Conservation (phyloP, 2,113 vertebrate species). For the Zeus faber region DNA sequence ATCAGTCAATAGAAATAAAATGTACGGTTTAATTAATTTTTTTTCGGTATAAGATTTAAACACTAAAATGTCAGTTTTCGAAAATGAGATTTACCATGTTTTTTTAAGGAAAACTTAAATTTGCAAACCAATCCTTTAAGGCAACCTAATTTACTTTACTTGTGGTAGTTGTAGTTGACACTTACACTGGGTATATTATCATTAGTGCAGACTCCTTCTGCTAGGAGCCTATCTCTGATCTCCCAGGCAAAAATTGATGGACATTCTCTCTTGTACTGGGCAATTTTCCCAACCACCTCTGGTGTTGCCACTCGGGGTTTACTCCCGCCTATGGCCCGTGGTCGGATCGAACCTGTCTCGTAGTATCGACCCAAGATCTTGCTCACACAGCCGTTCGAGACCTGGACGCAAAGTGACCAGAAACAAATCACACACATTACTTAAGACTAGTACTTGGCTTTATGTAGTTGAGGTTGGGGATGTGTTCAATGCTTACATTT, state of each 20-base stretch:
- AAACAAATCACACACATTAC: conserved; percentile 89
- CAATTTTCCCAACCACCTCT: conserved; percentile 97
- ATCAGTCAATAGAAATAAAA: too few relatives aligned
- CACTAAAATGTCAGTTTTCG: too few relatives aligned
- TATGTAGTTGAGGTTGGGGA: conserved; percentile 76
- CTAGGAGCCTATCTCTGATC: conserved; percentile 97
- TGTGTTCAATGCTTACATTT: conserved; percentile 89
- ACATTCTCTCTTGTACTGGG: conserved; percentile 98
- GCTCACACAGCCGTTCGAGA: conserved; percentile 99
- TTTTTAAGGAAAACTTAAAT: too few relatives aligned
- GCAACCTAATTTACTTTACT: too few relatives aligned
- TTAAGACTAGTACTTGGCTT: conserved; percentile 74
- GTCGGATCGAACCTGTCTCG: conserved; percentile 98
- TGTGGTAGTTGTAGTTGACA: too few relatives aligned
- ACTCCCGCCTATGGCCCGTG: conserved; percentile 97
- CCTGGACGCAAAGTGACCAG: conserved; percentile 85
- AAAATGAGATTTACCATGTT: too few relatives aligned
- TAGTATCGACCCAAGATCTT: conserved; percentile 99
- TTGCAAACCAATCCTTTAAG: too few relatives aligned
- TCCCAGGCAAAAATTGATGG: conserved; percentile 99
- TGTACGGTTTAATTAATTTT: too few relatives aligned
- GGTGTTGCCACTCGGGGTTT: conserved; percentile 98
- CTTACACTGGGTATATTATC: conserved; percentile 99
- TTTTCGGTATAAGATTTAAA: too few relatives aligned
- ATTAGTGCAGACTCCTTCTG: conserved; percentile 98